Percentiles rank a stretch among this genome's conserved stretches.
phyloP scores from a whole-genome alignment of 2,888 invertebrate species.

The Drosophila formosana region DNA sequence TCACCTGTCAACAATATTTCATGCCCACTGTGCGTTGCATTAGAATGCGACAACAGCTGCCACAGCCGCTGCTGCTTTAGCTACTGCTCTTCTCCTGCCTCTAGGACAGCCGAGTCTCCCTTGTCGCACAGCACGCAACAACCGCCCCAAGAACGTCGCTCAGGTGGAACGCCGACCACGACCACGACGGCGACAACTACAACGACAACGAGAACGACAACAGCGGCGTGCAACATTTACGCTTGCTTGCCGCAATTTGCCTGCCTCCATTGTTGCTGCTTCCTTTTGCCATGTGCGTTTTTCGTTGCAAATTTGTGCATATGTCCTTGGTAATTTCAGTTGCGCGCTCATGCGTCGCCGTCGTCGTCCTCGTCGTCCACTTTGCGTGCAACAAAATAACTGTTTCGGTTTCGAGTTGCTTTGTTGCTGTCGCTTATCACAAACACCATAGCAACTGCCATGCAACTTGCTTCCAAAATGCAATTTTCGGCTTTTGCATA shows the following conservation, averaged over 20 bases:
- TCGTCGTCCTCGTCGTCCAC: constrained; percentile 33
- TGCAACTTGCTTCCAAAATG: constrained; percentile 49
- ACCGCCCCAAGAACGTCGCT: constrained; percentile 60
- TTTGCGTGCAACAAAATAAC: constrained; percentile 72
- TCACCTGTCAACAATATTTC: constrained; percentile 80
- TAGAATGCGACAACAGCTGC: constrained; percentile 76
- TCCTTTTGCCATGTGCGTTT: constrained; percentile 34
- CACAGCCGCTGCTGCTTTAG: constrained; percentile 10
- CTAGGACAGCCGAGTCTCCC: constrained; percentile 28
- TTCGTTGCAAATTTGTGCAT: constrained; percentile 57
- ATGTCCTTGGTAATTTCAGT: constrained; percentile 70
- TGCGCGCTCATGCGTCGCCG: constrained; percentile 64
- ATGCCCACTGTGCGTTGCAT: constrained; percentile 76
- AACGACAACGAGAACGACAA: constrained; percentile 38
- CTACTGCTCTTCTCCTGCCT: constrained; percentile 21
- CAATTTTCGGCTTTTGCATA: constrained; percentile 63
- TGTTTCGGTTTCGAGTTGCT: constrained; percentile 45
- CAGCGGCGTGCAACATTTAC: constrained; percentile 65
- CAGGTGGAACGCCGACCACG: constrained; percentile 57
- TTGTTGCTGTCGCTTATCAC: constrained; percentile 48
- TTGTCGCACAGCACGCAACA: constrained; percentile 45
- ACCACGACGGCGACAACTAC: constrained; percentile 32
- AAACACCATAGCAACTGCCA: constrained; percentile 56
- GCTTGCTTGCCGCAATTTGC: constrained; percentile 55
- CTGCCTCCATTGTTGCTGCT: constrained; percentile 27